A percentile compares a stretch with the other conserved stretches of the same genome.
These are phyloP conservation scores for Oreochromis grahami DNA, from an alignment of 2,797 vertebrate species.

Conservation along the genomic window DNA sequence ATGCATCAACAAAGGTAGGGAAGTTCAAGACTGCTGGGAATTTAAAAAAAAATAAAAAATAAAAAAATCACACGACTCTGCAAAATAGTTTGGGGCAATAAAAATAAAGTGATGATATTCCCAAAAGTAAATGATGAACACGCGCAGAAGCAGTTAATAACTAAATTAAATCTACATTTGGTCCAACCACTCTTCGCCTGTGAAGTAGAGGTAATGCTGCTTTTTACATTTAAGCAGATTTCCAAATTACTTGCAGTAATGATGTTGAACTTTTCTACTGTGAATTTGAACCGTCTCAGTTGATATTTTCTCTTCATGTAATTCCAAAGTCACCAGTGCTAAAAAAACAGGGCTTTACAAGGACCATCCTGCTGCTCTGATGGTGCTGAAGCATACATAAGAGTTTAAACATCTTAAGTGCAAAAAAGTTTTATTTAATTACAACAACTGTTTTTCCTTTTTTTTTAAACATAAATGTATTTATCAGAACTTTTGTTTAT, in stretches of 20 bases:
- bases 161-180: not conserved
- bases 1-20: not conserved
- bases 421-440: not conserved
- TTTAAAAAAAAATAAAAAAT: too few species aligned
- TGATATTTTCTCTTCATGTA: not conserved
- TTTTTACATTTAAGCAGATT: not conserved
- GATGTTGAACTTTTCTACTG: not conserved
- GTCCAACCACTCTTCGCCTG: not conserved
- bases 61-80: not conserved
- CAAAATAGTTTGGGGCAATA: not conserved
- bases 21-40: not conserved
- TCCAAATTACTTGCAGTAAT: not conserved
- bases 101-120: not conserved
- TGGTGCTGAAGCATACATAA: not conserved
- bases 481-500: not conserved
- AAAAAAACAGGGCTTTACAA: not conserved
- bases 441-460: not conserved
- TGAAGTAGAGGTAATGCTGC: not conserved
- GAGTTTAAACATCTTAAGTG: not conserved
- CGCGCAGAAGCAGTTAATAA: accelerated
- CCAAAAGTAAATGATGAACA: not conserved
- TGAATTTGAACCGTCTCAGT: not conserved
- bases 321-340: not conserved
- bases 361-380: not conserved
- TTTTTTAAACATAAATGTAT: not conserved